Evolutionary conservation across 2,797 vertebrate genomes (phyloP), one percentile per base, ranked within the genome.

Genomic region (Siniperca undulata): DNA sequence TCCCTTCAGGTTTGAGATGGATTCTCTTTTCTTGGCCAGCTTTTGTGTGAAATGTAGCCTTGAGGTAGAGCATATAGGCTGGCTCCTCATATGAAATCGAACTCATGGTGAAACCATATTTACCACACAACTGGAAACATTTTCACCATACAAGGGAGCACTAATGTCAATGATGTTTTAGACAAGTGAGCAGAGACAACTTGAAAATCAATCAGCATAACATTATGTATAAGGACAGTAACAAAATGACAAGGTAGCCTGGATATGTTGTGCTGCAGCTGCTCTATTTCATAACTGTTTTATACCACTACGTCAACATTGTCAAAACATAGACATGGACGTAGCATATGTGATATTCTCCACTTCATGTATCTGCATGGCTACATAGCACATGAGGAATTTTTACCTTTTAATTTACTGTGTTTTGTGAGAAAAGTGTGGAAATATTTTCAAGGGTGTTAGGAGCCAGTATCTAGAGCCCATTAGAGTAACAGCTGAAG

Each of bases 1-100:
- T 56, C 9, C 75, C 30, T 77, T 80, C 48, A 74, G 52, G 46
- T 81, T 42, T 58, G 14, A 50, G 40, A 67, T 82, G 40, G 53
- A 50, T 38, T 74, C 53, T 66, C 55, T 56, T 62, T 42, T 11
- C 10, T 9, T n/a, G 2, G 4, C 12, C 14, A 46, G 52, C n/a
- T 36, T 34, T 20, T 44, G 42, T 58, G 80, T 65, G 40, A 71
- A 60, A 44, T 1, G 24, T 8, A 62, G 53, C 62, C 68, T 76
- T 66, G 72, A 72, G 46, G 6, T 22, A 16, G 17, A 48, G 17
- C 59, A 55, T 14, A 42, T 6, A 17, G 7, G 30, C 19, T 5
- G 16, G 8, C 10, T 56, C 20, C 53, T 27, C 22, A 6, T 66
- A 44, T n/a, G 62, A 48, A 64, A 3, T 4, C 3, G 0, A 36